phyloP scores from a whole-genome alignment of 2,888 invertebrate species.

The Axea sp. region DNA sequence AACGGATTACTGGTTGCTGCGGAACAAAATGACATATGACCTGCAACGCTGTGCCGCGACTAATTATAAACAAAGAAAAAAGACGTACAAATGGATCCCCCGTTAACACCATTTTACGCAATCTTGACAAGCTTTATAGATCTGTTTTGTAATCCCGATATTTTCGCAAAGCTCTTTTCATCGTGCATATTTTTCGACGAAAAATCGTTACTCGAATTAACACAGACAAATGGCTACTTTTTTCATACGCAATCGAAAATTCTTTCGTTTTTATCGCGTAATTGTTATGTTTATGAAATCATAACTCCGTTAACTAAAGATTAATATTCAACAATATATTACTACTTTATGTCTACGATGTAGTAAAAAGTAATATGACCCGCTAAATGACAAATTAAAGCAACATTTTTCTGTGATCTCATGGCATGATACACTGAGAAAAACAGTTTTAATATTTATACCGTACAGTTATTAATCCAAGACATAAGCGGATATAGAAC shows the following conservation, averaged over 20 bases:
- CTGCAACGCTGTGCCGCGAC: constrained; percentile 12
- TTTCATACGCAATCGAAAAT: no score
- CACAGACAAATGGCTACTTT: neutral
- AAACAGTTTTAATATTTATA: no score
- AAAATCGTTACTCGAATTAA: constrained; percentile 15
- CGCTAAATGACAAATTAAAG: no score
- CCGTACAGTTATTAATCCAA: no score
- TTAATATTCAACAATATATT: no score
- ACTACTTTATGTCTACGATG: no score
- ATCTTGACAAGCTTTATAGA: constrained; percentile 27
- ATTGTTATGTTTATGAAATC: no score
- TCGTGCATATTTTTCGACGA: neutral
- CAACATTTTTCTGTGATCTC: no score
- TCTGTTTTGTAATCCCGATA: constrained; percentile 33
- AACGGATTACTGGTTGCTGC: constrained; percentile 33
- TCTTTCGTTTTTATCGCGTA: no score
- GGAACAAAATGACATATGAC: constrained; percentile 27
- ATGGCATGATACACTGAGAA: no score
- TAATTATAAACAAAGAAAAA: constrained; percentile 53
- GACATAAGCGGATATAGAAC: no score
- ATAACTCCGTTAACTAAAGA: no score
- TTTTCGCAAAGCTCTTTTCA: constrained; percentile 13
- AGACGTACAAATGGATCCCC: constrained; percentile 15
- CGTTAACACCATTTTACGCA: constrained; percentile 3
- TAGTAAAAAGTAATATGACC: neutral